Base-by-base conservation (phyloP, 2,888 invertebrate genomes). In the Sinodicranocentrus sp. region DNA sequence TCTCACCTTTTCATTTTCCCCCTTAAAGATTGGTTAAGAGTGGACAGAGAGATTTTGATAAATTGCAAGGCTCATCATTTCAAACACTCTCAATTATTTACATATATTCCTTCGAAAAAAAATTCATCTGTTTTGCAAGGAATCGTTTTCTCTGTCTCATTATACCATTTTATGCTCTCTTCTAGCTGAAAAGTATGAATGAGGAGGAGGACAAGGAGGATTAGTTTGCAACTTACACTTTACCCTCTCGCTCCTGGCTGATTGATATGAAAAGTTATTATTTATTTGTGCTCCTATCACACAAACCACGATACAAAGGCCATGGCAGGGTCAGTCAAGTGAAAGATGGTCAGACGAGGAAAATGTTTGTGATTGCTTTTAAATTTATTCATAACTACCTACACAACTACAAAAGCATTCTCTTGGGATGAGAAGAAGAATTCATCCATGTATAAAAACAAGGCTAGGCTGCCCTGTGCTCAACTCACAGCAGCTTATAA, bases 51-150 rank as follows among this genome's bases (percentile, higher is more conserved):
- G 44, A 44, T 57, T 57, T 68, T 78, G 78, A 79, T 79, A 63
- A 79, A 79, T 79, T 61, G 78, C 71, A 61, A 63, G 25, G 39
- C 23, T 79, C 78, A 79, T 79, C 71, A 72, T 72, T 72, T 65
- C 43, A 63, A 67, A 72, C 80, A 63, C 72, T 80, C 63, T 23
- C 43, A 65, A 80, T 72, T 72, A 72, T 61, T 78, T 68, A 77
- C 77, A 43, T 57, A 63, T 1, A 75, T 75, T 63, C 75, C 28
- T 75, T 48, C 54, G n/a, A 48, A 39, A 13, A 15, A 21, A 52
- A 52, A 52, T 52, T 17, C 52, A 52, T 21, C 52, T 52, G 52
- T 21, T 52, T 52, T 21, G 17, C 21, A 17, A 19, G 52, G 52
- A 52, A 52, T 52, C 19, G 17, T 21, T 52, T 8, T 1, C 44